Conservation (phyloP, 2,797 vertebrate species). For the Gallinago nigripennis region DNA sequence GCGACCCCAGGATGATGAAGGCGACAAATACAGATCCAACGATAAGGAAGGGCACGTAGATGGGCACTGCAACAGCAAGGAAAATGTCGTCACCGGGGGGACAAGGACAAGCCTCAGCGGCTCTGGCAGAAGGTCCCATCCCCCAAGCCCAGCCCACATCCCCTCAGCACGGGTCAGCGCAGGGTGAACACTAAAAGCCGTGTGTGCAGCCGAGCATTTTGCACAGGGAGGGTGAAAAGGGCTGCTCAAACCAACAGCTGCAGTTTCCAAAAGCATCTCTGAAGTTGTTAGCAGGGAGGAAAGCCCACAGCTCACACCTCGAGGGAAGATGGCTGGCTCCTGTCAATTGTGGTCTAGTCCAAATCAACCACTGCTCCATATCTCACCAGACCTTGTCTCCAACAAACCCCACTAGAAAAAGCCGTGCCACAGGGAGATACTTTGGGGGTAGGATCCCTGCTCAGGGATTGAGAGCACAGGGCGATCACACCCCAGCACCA, state of each 20-base stretch:
- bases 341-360: neutral
- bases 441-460: neutral
- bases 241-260: neutral
- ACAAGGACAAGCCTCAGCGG: neutral
- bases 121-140: neutral
- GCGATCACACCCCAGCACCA: accelerated
- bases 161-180: neutral
- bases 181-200: neutral
- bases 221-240: neutral
- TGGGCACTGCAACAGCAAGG: constrained; percentile 85
- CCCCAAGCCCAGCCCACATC: neutral
- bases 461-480: accelerated
- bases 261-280: neutral
- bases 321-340: accelerated
- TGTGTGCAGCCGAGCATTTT: neutral
- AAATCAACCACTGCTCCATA: neutral
- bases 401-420: neutral
- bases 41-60: constrained; percentile 97
- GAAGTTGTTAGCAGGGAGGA: neutral
- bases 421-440: neutral
- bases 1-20: constrained; percentile 93
- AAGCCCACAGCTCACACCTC: neutral
- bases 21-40: constrained; percentile 97
- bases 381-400: neutral
- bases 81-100: neutral